Base-by-base conservation (phyloP, 2,113 vertebrate species). In the Sylvilagus bachmani region DNA sequence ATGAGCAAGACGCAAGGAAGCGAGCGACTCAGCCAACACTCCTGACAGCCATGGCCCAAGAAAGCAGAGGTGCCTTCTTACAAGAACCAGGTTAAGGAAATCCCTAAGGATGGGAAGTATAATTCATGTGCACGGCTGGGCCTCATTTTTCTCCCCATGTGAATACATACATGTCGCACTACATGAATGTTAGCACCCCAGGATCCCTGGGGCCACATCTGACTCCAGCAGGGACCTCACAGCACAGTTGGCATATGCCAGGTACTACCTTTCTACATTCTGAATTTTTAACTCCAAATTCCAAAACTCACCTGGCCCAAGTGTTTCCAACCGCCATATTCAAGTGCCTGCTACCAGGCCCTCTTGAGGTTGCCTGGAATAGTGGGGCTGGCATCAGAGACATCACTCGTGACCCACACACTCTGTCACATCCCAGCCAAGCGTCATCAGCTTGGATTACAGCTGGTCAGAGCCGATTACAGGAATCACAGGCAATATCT, bases 391-490 rank as follows among this genome's bases (percentile, higher is more conserved):
- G 61, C 1, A 53, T 6, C 33, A 44, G 44, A 44, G 44, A 44
- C 44, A 44, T 44, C 44, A 44, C 44, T 44, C 5, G 44, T 44
- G 44, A 44, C 44, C 7, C 44, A 44, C 44, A 44, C 6, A 44
- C 44, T 38, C 38, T 44, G 44, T 44, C 44, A 44, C 44, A 44
- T 44, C 44, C 44, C 44, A 44, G 44, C 80, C 36, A 75, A 89
- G 24, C 55, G 31, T 95, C 38, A 88, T 67, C 55, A 70, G 83
- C 21, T n/a, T n/a, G n/a, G n/a, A n/a, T n/a, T n/a, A n/a, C n/a
- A n/a, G n/a, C n/a, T n/a, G n/a, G 77, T 62, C 58, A 86, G 80
- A 29, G 58, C 10, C 36, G 67, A 70, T 11, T 81, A 91, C 51
- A 81, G 38, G 38, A 44, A 75, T 29, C 80, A 69, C 36, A 66